Base-by-base conservation (phyloP, 2,113 vertebrate species). In the Campylorhamphus procurvoides region DNA sequence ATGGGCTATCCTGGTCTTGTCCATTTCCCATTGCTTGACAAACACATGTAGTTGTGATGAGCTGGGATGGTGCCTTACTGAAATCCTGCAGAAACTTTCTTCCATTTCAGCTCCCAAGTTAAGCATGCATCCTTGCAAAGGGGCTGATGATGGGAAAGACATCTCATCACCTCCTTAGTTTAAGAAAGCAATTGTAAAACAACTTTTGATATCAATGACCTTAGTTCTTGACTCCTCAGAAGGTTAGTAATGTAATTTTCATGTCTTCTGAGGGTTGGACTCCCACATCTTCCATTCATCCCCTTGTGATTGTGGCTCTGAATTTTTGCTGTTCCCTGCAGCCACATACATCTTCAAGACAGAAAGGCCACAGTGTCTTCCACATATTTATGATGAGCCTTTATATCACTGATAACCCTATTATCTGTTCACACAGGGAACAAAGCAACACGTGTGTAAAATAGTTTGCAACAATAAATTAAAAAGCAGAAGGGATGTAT, bases 11-110 rank as follows among this genome's bases (percentile, higher is more conserved):
- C 14, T 62, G 7, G 3, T 29, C 17, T 35, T 49, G 17, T 31
- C 12, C 3, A 0, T 76, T 64, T 87, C 18, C 29, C 8, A 28
- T 11, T 9, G 1, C 7, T 33, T 66, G 40, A 60, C 60, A 59
- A 69, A 37, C 4, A 4, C 23, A 37, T 0, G 0, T 10, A 74
- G 11, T 27, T 85, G 4, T 85, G 62, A 60, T 49, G 53, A 80
- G 2, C 11, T 40, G 31, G 23, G 18, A 77, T 19, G 4, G 8
- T 12, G 27, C 10, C 18, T 68, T 55, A 20, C 20, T 55, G 82
- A 94, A 78, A 78, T 68, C 23, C 31, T 62, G 10, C 55, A 84
- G 50, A 88, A 9, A 1, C 0, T 60, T 80, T 49, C 9, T 66
- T 82, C 47, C 18, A 27, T 17, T 35, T 31, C 29, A 93, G 19